Percentiles rank a stretch among this genome's conserved stretches.
phyloP scores from a whole-genome alignment of 1,140 invertebrate species.

The Nylanderia fulva region DNA sequence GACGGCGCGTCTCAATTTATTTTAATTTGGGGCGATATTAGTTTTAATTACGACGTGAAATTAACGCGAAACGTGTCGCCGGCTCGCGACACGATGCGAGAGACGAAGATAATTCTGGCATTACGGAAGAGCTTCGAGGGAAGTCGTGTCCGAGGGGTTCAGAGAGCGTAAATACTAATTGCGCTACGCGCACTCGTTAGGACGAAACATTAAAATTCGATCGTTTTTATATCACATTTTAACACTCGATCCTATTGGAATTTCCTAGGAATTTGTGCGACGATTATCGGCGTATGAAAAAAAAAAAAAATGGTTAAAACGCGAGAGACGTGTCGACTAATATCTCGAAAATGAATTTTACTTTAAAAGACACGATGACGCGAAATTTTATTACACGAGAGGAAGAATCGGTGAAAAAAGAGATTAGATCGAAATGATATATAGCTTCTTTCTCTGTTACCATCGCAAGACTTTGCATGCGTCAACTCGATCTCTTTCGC shows the following conservation, averaged over 20 bases:
- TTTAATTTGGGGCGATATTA: slow-evolving; percentile 73
- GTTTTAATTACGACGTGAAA: slow-evolving; percentile 72
- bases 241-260: neutral
- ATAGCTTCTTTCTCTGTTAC: neutral
- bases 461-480: neutral
- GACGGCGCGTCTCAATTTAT: slow-evolving; percentile 64
- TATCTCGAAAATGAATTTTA: neutral
- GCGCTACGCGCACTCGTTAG: slow-evolving; percentile 1
- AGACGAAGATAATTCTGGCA: slow-evolving; percentile 50
- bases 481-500: neutral
- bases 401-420: no score
- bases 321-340: neutral
- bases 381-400: neutral
- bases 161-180: slow-evolving; percentile 30
- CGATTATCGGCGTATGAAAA: neutral
- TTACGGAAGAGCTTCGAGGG: slow-evolving; percentile 59
- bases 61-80: slow-evolving; percentile 65
- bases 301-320: neutral
- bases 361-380: no score
- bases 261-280: neutral
- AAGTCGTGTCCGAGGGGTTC: neutral
- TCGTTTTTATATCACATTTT: neutral
- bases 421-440: no score
- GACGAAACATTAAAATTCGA: neutral
- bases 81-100: neutral